Evolutionary conservation across 2,888 invertebrate species (phyloP).

Genomic region (Dilophus febrilis): DNA sequence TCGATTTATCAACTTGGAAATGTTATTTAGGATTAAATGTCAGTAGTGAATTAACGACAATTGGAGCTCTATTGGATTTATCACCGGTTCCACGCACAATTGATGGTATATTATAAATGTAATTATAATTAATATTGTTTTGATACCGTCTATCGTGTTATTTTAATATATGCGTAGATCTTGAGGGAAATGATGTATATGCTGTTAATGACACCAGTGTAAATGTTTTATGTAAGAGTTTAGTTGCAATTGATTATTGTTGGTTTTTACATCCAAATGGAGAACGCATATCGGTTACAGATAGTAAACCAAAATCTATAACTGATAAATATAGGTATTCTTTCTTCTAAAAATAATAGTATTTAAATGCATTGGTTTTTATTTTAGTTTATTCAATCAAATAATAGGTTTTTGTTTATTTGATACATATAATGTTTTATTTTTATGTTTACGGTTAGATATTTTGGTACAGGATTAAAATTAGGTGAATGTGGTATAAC

Average conservation of each 20-base stretch:
- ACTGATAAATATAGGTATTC: neutral
- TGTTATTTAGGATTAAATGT: conserved; percentile 30
- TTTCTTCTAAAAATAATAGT: neutral
- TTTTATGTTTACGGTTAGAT: conserved; percentile 21
- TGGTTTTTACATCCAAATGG: conserved; percentile 9
- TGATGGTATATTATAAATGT: neutral
- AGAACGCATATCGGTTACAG: conserved; percentile 6
- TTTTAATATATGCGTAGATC: neutral
- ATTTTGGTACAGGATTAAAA: conserved; percentile 29
- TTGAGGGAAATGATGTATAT: conserved; percentile 5
- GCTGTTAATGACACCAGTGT: conserved; percentile 4
- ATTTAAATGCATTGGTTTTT: too few relatives aligned
- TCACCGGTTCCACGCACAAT: conserved; percentile 2
- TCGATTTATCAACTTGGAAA: conserved; percentile 32
- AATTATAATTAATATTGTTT: neutral
- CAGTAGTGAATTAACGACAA: conserved; percentile 11
- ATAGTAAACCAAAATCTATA: neutral
- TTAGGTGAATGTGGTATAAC: conserved; percentile 33
- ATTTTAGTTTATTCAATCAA: too few relatives aligned
- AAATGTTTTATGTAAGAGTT: conserved; percentile 5
- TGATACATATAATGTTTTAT: neutral
- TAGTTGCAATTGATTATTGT: conserved; percentile 9
- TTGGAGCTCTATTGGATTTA: conserved; percentile 3
- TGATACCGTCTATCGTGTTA: neutral
- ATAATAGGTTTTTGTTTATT: too few relatives aligned